Evolutionary conservation across 2,797 vertebrate genomes (phyloP), one percentile per base, ranked within the genome.

Genomic region (Sebastes matsubarae): DNA sequence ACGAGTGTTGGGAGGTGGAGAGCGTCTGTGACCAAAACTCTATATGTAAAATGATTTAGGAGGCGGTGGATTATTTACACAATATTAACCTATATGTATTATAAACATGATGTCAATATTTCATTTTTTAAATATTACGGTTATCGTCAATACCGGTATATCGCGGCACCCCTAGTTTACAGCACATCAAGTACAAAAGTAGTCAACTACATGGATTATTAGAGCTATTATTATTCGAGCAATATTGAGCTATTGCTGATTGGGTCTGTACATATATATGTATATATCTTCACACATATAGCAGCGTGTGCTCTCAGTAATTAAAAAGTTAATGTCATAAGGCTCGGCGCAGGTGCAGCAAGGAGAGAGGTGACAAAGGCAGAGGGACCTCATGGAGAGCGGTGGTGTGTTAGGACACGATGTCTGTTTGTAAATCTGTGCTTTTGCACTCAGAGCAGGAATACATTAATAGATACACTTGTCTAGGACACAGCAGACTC

Each of bases 401-500:
- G 29, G 80, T 24, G 75, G 57, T 88, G 86, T 91, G 91, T 86
- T 79, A 88, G 85, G 86, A 90, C 89, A 90, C 75, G 8, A 55
- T 81, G 82, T 88, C 79, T 92, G 87, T 91, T 92, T 91, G 89
- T 92, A 93, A 94, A 93, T 93, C 94, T 92, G 90, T 84, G 90
- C 90, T 82, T 78, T 81, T 89, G 83, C 88, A 83, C 89, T 92
- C 87, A 57, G 86, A 90, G 77, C 91, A 91, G 83, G 93, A 93
- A 92, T 89, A 94, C 92, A 93, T 95, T 92, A 96, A 95, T 95
- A 86, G 90, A 82, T 92, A 93, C 95, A 93, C 94, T 95, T 94
- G 94, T 94, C 93, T 92, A 80, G 85, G 89, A 86, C 85, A 75
- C 65, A 32, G 60, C 87, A 66, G 68, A 89, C 85, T 89, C 90